A percentile compares a stretch with the other conserved stretches of the same genome.
Conservation (phyloP, 2,888 invertebrate genomes). For the Subacronicta megacephala region DNA sequence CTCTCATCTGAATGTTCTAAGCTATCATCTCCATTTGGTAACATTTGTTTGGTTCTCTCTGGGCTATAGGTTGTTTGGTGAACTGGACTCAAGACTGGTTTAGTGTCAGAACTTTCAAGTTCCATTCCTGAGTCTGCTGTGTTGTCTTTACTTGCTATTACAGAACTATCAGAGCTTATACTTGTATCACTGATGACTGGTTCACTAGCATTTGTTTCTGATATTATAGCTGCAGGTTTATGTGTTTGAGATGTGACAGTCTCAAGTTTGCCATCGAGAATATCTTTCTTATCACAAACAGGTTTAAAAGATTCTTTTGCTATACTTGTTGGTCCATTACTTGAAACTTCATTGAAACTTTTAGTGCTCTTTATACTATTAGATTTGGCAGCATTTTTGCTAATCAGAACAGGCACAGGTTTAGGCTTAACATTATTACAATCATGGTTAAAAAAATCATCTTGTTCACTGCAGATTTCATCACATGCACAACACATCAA, state of each 20-base stretch:
- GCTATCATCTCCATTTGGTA: constrained; percentile 79
- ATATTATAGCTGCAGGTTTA: constrained; percentile 54
- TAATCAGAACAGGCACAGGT: constrained; percentile 86
- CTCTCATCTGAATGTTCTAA: constrained; percentile 77
- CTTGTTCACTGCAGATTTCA: constrained; percentile 93
- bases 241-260: constrained; percentile 65
- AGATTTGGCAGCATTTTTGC: constrained; percentile 79
- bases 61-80: constrained; percentile 59
- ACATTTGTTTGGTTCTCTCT: constrained; percentile 57
- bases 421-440: constrained; percentile 89
- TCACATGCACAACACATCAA: constrained; percentile 95
- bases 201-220: constrained; percentile 65
- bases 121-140: constrained; percentile 74
- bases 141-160: constrained; percentile 70
- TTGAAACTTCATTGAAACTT: constrained; percentile 68
- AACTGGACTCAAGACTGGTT: constrained; percentile 65
- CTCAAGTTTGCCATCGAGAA: constrained; percentile 69
- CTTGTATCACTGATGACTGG: constrained; percentile 72
- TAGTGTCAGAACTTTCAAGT: constrained; percentile 67
- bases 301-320: constrained; percentile 67
- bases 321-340: constrained; percentile 72
- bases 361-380: constrained; percentile 74
- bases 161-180: constrained; percentile 69
- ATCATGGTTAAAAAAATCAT: constrained; percentile 93
- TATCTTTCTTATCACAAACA: constrained; percentile 73